Conservation (phyloP, 1,140 invertebrate genomes). For the Eupeodes corollae region DNA sequence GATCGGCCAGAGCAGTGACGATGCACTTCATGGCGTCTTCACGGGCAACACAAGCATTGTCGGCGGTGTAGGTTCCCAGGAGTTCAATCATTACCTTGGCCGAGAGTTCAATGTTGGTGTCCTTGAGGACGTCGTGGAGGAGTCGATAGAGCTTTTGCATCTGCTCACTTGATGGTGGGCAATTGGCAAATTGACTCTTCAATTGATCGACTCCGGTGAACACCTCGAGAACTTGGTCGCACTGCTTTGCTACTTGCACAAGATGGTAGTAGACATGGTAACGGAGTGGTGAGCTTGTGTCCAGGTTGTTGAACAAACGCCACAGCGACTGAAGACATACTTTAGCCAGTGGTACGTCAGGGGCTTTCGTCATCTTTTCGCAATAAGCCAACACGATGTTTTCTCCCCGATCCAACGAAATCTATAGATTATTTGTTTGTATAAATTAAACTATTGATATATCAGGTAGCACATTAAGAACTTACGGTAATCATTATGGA, state of each 20-base stretch:
- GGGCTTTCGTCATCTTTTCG: constrained; percentile 85
- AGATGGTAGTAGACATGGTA: constrained; percentile 89
- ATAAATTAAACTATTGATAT: neutral
- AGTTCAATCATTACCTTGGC: constrained; percentile 95
- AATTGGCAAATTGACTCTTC: constrained; percentile 70
- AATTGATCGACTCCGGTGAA: constrained; percentile 69
- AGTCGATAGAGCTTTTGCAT: constrained; percentile 84
- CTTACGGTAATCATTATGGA: constrained; percentile 81
- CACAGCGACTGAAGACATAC: constrained; percentile 79
- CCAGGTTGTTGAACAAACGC: constrained; percentile 82
- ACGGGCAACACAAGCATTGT: constrained; percentile 90
- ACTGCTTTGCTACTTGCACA: constrained; percentile 75
- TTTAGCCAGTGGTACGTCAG: constrained; percentile 66
- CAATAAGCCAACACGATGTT: constrained; percentile 84
- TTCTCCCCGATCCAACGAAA: constrained; percentile 76
- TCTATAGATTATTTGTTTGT: constrained; percentile 40
- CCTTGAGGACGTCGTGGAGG: constrained; percentile 74
- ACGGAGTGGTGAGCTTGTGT: constrained; percentile 67
- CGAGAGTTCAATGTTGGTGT: constrained; percentile 68
- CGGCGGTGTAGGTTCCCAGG: constrained; percentile 87
- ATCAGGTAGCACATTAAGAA: constrained; percentile 12
- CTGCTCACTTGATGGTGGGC: constrained; percentile 79
- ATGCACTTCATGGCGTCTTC: constrained; percentile 96
- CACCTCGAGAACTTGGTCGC: constrained; percentile 71
- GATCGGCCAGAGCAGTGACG: constrained; percentile 85